Evolutionary conservation across 2,113 vertebrate species (phyloP), one percentile per base, ranked within the genome.

Genomic region (Sinocyclocheilus rhinocerous): DNA sequence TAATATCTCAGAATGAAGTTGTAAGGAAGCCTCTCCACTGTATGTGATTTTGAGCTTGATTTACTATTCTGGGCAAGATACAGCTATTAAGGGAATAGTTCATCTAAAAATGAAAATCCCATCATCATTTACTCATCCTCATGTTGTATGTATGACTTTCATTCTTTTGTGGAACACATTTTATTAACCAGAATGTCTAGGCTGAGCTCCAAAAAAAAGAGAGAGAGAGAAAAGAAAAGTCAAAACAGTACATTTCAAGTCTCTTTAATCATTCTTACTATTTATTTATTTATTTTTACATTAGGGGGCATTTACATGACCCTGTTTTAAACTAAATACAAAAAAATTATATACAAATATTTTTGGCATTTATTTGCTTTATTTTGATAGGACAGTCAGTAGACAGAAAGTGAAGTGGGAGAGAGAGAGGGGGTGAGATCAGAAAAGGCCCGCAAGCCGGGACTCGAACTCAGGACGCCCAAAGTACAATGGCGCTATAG

Each of bases 1-100:
- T 67, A 85, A 81, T 85, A 84, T 69, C 76, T 85, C 52, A 52
- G 72, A 85, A 85, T 81, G 55, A 88, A 85, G 75, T 82, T 76
- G 69, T 70, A 57, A 67, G 72, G 69, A 81, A 72, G 77, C 26
- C 45, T 29, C 61, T 67, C 79, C 55, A 81, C 39, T 26, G 33
- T 36, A 81, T 69, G 72, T 57, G 72, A 69, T 83, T 77, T 52
- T 69, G 45, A 52, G 61, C 73, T 42, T 78, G 57, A 73, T 81
- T 39, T 42, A 16, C 20, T 75, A 36, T 79, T 79, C 83, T 52
- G n/a, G 79, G 45, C 75, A 4, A 65, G 26, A 50, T 67, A 67
- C 69, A 29, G 72, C n/a, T 67, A 55, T 73, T 75, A 33, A 81
- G 59, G 10, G 11, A 39, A 72, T 63, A 72, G 13, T 29, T 79